phyloP scores from a whole-genome alignment of 2,797 vertebrate genomes.

The Dryobates pubescens region DNA sequence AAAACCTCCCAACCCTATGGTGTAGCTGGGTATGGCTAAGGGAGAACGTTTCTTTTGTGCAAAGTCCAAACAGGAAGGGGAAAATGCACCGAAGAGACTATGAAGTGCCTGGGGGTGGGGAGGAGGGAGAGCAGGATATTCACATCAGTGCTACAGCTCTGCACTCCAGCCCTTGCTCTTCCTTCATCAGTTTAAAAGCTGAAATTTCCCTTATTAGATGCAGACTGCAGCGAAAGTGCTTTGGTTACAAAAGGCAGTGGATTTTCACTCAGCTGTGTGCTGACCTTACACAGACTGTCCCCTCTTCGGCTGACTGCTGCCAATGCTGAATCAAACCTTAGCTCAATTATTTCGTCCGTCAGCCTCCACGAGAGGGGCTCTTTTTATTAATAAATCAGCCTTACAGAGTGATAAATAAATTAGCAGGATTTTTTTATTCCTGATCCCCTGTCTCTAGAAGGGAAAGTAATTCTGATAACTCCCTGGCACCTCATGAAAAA shows the following conservation, averaged over 20 bases:
- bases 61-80: background rate
- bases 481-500: slow-evolving; percentile 29
- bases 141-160: background rate
- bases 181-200: background rate
- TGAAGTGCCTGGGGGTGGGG: background rate
- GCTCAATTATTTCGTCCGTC: slow-evolving; percentile 4
- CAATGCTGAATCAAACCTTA: background rate
- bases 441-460: background rate
- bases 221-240: background rate
- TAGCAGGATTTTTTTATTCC: background rate
- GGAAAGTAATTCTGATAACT: slow-evolving; percentile 16
- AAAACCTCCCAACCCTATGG: too few relatives aligned
- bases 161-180: background rate
- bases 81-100: background rate
- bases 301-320: background rate
- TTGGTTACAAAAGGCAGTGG: background rate
- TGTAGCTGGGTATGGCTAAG: background rate
- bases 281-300: background rate
- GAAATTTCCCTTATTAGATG: background rate
- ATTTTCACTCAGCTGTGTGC: background rate
- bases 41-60: background rate
- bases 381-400: slow-evolving; percentile 39
- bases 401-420: background rate
- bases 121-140: background rate
- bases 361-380: background rate